phyloP scores from a whole-genome alignment of 2,797 vertebrate genomes.

The Mus caroli region DNA sequence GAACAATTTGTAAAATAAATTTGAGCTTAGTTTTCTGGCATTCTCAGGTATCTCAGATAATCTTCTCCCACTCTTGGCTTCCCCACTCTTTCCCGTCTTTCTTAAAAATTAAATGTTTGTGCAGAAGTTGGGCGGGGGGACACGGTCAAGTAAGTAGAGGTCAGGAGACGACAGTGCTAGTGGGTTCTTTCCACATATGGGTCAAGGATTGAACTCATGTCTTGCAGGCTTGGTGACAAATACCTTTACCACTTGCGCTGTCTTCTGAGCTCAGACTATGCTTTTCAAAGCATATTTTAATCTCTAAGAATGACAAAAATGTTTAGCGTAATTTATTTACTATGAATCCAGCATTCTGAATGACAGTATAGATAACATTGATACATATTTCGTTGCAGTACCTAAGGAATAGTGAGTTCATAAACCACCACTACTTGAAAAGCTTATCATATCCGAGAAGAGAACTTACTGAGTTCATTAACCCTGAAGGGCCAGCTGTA shows the following conservation, averaged over 20 bases:
- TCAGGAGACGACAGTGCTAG: not conserved
- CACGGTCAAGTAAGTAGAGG: not conserved
- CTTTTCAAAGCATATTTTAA: slow-evolving; percentile 50
- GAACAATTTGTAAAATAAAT: not conserved
- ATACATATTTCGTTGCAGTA: not conserved
- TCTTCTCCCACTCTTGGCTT: not conserved
- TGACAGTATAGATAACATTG: slow-evolving; percentile 15
- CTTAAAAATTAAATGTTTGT: not conserved
- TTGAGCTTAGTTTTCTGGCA: slow-evolving; percentile 45
- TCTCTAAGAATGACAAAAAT: slow-evolving; percentile 29
- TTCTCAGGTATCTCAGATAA: slow-evolving; percentile 34
- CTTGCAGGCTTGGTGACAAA: not conserved
- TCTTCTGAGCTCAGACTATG: not conserved
- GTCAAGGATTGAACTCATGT: not conserved
- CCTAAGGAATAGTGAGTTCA: slow-evolving; percentile 3
- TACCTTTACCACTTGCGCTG: not conserved
- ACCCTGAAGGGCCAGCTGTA: not conserved
- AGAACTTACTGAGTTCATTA: slow-evolving; percentile 56
- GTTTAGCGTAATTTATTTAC: not conserved
- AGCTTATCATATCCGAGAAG: slow-evolving; percentile 44
- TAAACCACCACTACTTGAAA: not conserved
- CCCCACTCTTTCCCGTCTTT: not conserved
- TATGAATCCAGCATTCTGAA: slow-evolving; percentile 48
- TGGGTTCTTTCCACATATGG: too few relatives aligned
- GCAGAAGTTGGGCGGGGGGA: not conserved